Evolutionary conservation across 2,888 invertebrate genomes (phyloP), one percentile per base, ranked within the genome.

Genomic region (Bimastos eiseni): DNA sequence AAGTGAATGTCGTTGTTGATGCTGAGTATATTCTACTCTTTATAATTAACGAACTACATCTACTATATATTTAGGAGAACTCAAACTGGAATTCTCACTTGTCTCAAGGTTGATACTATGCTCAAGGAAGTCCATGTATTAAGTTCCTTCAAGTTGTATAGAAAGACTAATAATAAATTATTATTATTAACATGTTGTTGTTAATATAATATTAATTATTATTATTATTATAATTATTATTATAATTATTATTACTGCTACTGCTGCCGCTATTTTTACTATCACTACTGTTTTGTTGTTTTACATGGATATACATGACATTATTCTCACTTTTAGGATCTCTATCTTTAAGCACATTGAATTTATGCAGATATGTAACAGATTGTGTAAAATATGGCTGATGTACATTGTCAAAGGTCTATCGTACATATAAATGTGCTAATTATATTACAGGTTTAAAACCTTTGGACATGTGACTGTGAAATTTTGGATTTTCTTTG

Each of bases 321-420:
- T 70, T 70, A n/a, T 70, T 70, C 70, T 70, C 70, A 70, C n/a
- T 70, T 70, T 70, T 70, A n/a, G 70, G 70, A 70, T 70, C 70
- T 70, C 70, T 70, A 30, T n/a, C 70, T 70, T 70, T 70, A 70
- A 70, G 70, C 70, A 70, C 70, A 70, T n/a, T 70, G 70, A 70
- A 70, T n/a, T n/a, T 70, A 70, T 70, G 70, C 70, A 70, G 30
- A 70, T 70, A 70, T 70, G 70, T 70, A n/a, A 70, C 8, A 70
- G 70, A 70, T n/a, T 70, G n/a, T 70, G 70, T 70, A 70, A n/a
- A 70, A 70, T n/a, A 70, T n/a, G 70, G 4, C 30, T n/a, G 17
- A 70, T 70, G 70, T 70, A 70, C 70, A 70, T 70, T 70, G 30
- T 70, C 30, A 70, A 70, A 70, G 30, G 70, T n/a, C 70, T 70